Evolutionary conservation across 2,888 invertebrate species (phyloP).

Genomic region (Cheilosia vernalis): DNA sequence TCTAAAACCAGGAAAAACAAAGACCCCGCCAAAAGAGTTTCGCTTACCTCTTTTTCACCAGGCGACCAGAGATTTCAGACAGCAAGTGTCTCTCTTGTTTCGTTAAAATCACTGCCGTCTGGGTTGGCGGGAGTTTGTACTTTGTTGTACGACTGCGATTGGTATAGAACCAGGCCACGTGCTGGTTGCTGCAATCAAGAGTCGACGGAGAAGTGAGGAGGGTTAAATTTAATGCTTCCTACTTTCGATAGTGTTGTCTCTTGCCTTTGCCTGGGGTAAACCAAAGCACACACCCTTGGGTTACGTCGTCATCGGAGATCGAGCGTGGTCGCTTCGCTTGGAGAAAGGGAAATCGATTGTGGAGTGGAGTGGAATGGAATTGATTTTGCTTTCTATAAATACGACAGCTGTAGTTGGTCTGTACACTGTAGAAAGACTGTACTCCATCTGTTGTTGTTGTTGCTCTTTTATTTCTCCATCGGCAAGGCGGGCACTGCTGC

Average conservation of each 20-base stretch:
- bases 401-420: too few relatives aligned
- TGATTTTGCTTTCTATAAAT: neutral
- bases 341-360: slow-evolving; percentile 44
- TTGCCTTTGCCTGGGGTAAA: slow-evolving; percentile 44
- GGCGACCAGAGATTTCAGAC: slow-evolving; percentile 79
- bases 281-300: neutral
- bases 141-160: slow-evolving; percentile 60
- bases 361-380: slow-evolving; percentile 1
- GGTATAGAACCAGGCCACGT: slow-evolving; percentile 61
- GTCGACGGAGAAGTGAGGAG: slow-evolving; percentile 66
- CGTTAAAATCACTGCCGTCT: slow-evolving; percentile 1
- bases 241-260: slow-evolving; percentile 39
- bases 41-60: slow-evolving; percentile 84
- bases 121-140: slow-evolving; percentile 51
- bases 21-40: slow-evolving; percentile 84
- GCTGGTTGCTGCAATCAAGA: slow-evolving; percentile 3
- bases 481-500: neutral
- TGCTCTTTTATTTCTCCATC: slow-evolving; percentile 37
- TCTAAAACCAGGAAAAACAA: slow-evolving; percentile 81
- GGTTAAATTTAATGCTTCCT: slow-evolving; percentile 62
- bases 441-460: neutral
- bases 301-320: neutral
- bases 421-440: too few relatives aligned
- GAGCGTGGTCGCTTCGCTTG: neutral
- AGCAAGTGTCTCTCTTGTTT: slow-evolving; percentile 43